Evolutionary conservation across 2,797 vertebrate species (phyloP), one percentile per base, ranked within the genome.

Genomic region (Lepidocolaptes lacrymiger): DNA sequence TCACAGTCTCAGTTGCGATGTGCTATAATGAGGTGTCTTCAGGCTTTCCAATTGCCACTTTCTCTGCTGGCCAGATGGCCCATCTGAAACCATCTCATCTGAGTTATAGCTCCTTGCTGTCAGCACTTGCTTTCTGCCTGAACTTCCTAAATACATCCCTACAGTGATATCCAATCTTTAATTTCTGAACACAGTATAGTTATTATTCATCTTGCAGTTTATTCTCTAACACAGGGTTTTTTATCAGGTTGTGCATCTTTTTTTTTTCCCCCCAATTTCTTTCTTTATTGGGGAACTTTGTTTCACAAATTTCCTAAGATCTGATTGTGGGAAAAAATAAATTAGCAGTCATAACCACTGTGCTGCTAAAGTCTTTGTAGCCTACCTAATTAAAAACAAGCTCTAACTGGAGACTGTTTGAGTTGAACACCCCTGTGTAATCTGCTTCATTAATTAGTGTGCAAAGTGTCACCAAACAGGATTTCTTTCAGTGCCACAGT

Each of bases 201-300:
- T 90, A 21, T 91, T 88, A 80, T 86, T 93, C 79, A 92, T 52
- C 73, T 95, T 90, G 77, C 79, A 85, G 41, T 59, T 93, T 88
- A 62, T 88, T 79, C 39, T 89, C 48, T 73, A 46, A 72, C 1
- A 3, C 23, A 72, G 56, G 11, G 20, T 44, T 83, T 72, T 74
- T 93, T 82, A 72, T 37, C 49, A 22, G 16, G 23, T 39, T 75
- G 10, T 82, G 32, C 75, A n/a, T 71, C 13, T 41, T 28, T 81
- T 81, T 56, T 36, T 62, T 24, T 49, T 48, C 2, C 2, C 5
- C 17, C 18, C 10, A 1, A 6, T 64, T 26, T 28, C 6, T 55
- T 39, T 80, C 36, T 91, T 74, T 88, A 37, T 36, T 12, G 8
- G 22, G n/a, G n/a, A 79, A 88, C 21, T 72, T 86, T 51, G 8